Evolutionary conservation across 2,113 vertebrate species (phyloP), one percentile per base, ranked within the genome.

Genomic region (Mirza zaza): DNA sequence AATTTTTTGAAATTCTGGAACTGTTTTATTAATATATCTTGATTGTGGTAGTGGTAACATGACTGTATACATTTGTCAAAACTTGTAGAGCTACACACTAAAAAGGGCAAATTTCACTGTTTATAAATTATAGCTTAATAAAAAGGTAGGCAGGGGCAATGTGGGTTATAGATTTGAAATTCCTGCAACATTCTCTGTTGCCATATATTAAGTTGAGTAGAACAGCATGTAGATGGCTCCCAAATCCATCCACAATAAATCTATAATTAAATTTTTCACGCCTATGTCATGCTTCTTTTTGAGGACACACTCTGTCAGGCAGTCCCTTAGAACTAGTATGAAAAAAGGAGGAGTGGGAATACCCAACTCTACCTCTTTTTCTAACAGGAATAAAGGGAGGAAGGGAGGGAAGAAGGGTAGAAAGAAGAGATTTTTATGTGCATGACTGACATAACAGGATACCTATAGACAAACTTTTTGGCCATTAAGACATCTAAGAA

Each of bases 401-500:
- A 29, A 81, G 8, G 23, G 5, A 67, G 20, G 14, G 39, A 39
- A 3, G 21, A 21, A 80, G 8, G 20, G 14, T n/a, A 10, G 8
- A 42, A 76, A 3, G 8, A 61, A 48, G 6, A 39, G 6, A 36
- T 76, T 75, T 83, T 3, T 17, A 83, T 42, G 39, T 34, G 23
- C 32, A 29, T 92, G 21, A 76, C 27, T 90, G 52, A 65, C 8
- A 83, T 61, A 79, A 73, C 25, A 87, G 3, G 15, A 32, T 76
- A 14, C 59, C 25, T 75, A 5, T 34, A 80, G 48, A 81, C 25
- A 73, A 76, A 92, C 4, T 55, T 81, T 89, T 90, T n/a, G 11
- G 32, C 48, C 67, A 88, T 59, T 76, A 89, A 81, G 52, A 5
- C 55, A 93, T 88, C 77, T 61, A 73, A 80, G 59, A 96, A 93